Conservation (phyloP, 2,113 vertebrate genomes). For the Oncorhynchus masou region DNA sequence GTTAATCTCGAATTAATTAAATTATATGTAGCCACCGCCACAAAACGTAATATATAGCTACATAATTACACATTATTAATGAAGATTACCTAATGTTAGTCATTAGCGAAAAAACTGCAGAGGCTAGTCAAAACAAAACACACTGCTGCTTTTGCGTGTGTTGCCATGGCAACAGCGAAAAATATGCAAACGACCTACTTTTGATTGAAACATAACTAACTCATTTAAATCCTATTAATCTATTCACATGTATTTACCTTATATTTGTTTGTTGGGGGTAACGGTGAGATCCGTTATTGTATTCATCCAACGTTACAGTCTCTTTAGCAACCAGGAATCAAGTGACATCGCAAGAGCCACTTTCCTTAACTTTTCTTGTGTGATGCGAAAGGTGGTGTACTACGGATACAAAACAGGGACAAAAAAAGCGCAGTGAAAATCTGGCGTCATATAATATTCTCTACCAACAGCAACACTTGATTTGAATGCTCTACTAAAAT, state of each 20-base stretch:
- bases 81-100: background rate
- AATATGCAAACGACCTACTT: background rate
- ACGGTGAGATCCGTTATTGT: background rate
- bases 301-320: slow-evolving; percentile 23
- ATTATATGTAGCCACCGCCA: no score
- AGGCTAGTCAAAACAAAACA: background rate
- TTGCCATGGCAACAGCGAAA: slow-evolving; percentile 67
- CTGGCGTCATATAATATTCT: no score
- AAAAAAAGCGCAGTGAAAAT: slow-evolving; percentile 4
- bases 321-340: slow-evolving; percentile 7
- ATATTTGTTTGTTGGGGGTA: background rate
- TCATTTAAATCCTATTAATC: background rate
- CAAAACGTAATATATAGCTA: no score
- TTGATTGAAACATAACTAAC: background rate
- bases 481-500: no score
- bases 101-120: background rate
- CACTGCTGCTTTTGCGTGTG: slow-evolving; percentile 14
- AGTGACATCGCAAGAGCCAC: background rate
- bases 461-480: no score
- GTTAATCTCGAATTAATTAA: no score
- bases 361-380: slow-evolving; percentile 37
- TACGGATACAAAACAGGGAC: slow-evolving; percentile 54
- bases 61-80: no score
- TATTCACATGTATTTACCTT: slow-evolving; percentile 1
- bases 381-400: background rate